Percentiles rank a stretch among this genome's conserved stretches.
phyloP scores from a whole-genome alignment of 2,888 invertebrate species.

The Plebejus anna region DNA sequence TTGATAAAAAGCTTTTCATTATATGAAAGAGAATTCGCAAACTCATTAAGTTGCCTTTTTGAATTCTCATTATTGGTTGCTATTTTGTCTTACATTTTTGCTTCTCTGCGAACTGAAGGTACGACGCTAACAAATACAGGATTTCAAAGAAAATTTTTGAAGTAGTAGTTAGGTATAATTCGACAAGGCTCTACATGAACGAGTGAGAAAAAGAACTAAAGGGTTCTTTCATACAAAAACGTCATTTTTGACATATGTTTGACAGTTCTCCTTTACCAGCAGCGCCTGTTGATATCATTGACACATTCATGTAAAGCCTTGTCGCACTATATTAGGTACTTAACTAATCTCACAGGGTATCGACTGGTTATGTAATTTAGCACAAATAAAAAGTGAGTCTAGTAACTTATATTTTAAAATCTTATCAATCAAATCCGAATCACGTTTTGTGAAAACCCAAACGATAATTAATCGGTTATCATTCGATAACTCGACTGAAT shows the following conservation, averaged over 20 bases:
- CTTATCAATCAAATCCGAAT: neutral
- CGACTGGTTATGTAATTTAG: too few relatives aligned
- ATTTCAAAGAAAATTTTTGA: neutral
- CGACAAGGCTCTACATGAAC: too few relatives aligned
- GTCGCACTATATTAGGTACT: too few relatives aligned
- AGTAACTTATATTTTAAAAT: neutral
- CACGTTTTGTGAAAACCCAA: neutral
- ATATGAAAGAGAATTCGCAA: neutral
- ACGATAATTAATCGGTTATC: constrained; percentile 13
- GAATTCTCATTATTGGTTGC: constrained; percentile 7
- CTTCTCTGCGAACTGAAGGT: neutral
- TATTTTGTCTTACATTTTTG: constrained; percentile 12
- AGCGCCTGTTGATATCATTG: too few relatives aligned
- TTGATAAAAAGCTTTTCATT: constrained; percentile 9
- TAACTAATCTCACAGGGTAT: too few relatives aligned
- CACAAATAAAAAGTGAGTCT: neutral
- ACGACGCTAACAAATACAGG: neutral
- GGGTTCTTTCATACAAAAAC: too few relatives aligned
- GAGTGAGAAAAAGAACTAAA: too few relatives aligned
- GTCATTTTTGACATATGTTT: too few relatives aligned
- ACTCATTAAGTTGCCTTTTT: constrained; percentile 2
- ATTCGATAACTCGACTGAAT: constrained; percentile 42
- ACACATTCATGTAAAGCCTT: too few relatives aligned
- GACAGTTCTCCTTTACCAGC: too few relatives aligned
- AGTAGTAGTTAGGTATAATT: too few relatives aligned